Conservation (phyloP, 2,113 vertebrate species). For the Eonycteris spelaea region DNA sequence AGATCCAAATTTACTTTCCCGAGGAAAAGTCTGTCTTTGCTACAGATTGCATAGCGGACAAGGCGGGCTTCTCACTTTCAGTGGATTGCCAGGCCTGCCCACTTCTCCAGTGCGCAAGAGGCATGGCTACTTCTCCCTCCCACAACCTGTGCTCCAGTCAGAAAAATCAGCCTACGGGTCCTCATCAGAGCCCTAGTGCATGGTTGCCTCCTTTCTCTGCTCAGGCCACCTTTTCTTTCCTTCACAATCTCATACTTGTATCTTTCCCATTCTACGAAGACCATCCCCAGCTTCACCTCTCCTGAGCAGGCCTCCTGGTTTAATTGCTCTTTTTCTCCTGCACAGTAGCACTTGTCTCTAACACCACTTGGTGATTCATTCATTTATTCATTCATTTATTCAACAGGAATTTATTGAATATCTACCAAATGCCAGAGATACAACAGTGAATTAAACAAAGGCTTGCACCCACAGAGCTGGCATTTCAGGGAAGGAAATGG, state of each 20-base stretch:
- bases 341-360: no score
- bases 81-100: background rate
- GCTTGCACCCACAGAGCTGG: background rate
- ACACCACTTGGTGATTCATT: no score
- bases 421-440: background rate
- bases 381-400: background rate
- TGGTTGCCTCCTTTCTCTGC: background rate
- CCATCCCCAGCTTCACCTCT: background rate
- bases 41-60: background rate
- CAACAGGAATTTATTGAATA: background rate
- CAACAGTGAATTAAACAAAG: background rate
- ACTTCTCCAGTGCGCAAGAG: background rate
- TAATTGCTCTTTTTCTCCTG: background rate
- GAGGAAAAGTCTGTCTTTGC: background rate
- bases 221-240: background rate
- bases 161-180: background rate
- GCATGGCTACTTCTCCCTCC: background rate
- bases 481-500: background rate
- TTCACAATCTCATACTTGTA: background rate
- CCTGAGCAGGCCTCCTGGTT: background rate
- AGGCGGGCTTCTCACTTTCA: background rate
- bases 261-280: background rate
- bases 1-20: background rate
- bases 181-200: background rate
- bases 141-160: no score